These are phyloP conservation scores for Cynodonichthys magdalenae DNA, from an alignment of 2,797 vertebrate species.

Conservation along the genomic window DNA sequence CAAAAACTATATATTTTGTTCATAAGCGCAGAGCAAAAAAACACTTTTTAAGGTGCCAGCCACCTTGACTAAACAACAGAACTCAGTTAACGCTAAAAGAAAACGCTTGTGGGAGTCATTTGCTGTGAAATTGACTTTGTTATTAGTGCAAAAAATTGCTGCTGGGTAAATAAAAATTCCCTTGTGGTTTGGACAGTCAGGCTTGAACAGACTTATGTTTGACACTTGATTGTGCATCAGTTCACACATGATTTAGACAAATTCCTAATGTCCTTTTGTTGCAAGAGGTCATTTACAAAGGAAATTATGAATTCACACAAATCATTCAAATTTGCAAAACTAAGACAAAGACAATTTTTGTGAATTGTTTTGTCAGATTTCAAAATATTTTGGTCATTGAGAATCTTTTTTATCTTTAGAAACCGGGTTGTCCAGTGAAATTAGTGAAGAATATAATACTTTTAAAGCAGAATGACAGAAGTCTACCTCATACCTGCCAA, in stretches of 20 bases:
- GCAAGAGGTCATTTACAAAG: slow-evolving; percentile 12
- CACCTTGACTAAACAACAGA: slow-evolving; percentile 17
- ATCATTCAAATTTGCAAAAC: slow-evolving; percentile 27
- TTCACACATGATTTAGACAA: slow-evolving; percentile 30
- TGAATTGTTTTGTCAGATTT: too few relatives aligned
- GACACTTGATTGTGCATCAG: slow-evolving; percentile 23
- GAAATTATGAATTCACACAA: slow-evolving; percentile 39
- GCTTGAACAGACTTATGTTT: slow-evolving; percentile 34
- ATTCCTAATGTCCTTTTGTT: slow-evolving; percentile 25
- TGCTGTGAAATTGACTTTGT: slow-evolving; percentile 53
- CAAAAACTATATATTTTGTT: neutral
- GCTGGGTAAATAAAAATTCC: slow-evolving; percentile 53
- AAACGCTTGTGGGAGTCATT: slow-evolving; percentile 40
- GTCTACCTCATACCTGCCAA: too few relatives aligned
- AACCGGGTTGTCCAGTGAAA: too few relatives aligned
- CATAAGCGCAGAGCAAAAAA: slow-evolving; percentile 28
- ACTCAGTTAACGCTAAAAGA: slow-evolving; percentile 25
- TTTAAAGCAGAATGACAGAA: too few relatives aligned
- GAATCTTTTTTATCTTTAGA: too few relatives aligned
- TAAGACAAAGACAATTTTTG: slow-evolving; percentile 3
- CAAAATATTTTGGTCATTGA: too few relatives aligned
- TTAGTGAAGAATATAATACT: too few relatives aligned
- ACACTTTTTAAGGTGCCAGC: slow-evolving; percentile 12
- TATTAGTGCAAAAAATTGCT: slow-evolving; percentile 39
- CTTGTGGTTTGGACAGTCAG: slow-evolving; percentile 27